Evolutionary conservation across 2,888 invertebrate genomes (phyloP).

Genomic region (Rhagonycha lutea): DNA sequence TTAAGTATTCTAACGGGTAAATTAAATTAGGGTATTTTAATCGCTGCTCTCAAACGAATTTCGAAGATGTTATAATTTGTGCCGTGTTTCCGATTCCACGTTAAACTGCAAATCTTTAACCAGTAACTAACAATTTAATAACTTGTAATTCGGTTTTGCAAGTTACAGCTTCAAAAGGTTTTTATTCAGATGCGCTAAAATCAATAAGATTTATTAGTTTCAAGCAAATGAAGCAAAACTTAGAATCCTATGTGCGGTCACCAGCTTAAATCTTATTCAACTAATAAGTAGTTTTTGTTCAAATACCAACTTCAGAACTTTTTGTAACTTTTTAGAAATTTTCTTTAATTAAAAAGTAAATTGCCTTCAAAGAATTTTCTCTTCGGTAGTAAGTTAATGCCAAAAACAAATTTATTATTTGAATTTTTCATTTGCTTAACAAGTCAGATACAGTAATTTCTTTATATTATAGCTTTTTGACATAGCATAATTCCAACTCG

Average conservation of each 20-base stretch:
- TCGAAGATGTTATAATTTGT: too few species aligned
- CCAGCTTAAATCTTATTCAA: not conserved
- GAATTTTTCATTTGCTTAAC: not conserved
- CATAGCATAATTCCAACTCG: not conserved
- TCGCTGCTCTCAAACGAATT: too few species aligned
- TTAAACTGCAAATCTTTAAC: too few species aligned
- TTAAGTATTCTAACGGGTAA: too few species aligned
- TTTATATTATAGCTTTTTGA: not conserved
- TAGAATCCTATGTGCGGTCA: not conserved
- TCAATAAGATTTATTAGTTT: too few species aligned
- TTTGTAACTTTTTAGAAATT: not conserved
- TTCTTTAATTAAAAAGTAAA: not conserved
- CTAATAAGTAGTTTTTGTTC: not conserved
- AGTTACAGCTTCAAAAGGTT: too few species aligned
- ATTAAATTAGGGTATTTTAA: too few species aligned
- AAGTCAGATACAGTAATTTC: not conserved
- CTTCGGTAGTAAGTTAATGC: not conserved
- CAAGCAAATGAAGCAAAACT: too few species aligned
- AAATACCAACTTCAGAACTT: not conserved
- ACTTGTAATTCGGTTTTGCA: too few species aligned
- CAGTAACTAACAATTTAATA: too few species aligned
- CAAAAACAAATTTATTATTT: not conserved
- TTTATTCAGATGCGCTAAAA: too few species aligned
- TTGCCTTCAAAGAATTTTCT: not conserved
- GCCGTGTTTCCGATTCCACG: too few species aligned